Conservation (phyloP, 2,113 vertebrate species). For the Poecilia latipinna region DNA sequence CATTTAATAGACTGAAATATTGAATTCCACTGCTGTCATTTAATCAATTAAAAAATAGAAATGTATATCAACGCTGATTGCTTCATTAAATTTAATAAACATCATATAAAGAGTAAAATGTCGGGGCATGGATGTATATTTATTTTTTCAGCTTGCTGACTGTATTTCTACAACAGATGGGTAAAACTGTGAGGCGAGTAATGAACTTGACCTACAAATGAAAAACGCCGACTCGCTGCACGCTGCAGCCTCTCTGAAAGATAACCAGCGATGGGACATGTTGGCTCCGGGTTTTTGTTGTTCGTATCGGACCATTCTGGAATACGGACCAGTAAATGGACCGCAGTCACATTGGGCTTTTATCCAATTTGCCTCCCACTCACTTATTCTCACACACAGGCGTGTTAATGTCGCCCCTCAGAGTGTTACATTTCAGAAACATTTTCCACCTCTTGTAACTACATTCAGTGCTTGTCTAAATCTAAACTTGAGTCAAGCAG, state of each 20-base stretch:
- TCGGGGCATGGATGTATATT: background rate
- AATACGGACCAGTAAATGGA: constrained; percentile 32
- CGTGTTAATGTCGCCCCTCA: background rate
- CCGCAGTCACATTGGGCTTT: constrained; percentile 10
- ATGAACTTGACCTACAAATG: constrained; percentile 17
- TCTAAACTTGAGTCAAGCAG: background rate
- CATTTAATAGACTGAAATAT: background rate
- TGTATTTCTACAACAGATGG: constrained; percentile 4
- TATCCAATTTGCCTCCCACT: constrained; percentile 31
- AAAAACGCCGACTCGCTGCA: constrained; percentile 7
- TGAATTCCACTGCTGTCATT: background rate
- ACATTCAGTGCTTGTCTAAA: constrained; percentile 1
- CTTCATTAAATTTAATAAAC: background rate
- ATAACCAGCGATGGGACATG: constrained; percentile 5
- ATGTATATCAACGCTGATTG: background rate
- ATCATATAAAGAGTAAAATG: background rate
- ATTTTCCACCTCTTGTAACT: background rate
- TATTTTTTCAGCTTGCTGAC: background rate
- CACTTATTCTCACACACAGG: constrained; percentile 9
- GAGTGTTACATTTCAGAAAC: background rate
- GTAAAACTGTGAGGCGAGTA: background rate
- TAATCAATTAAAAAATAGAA: background rate
- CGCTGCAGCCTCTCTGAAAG: constrained; percentile 7
- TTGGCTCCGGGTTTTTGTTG: constrained; percentile 6
- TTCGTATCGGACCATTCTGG: constrained; percentile 12